Percentiles rank a stretch among this genome's conserved stretches.
Conservation (phyloP, 2,113 vertebrate species). For the Atractosteus spatula region DNA sequence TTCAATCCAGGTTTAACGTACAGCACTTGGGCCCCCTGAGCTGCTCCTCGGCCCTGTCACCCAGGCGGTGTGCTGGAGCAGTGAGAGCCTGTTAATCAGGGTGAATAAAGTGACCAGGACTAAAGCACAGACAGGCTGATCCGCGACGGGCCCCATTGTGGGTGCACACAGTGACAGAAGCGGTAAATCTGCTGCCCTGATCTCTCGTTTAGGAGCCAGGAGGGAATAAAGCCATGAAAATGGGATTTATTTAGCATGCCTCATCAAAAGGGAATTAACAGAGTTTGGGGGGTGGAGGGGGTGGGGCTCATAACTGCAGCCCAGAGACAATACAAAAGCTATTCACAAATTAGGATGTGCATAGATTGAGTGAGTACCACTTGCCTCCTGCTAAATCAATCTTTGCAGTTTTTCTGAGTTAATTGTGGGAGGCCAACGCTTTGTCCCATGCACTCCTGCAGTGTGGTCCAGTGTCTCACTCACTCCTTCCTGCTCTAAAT, state of each 20-base stretch:
- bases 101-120: slow-evolving; percentile 17
- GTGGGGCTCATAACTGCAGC: slow-evolving; percentile 56
- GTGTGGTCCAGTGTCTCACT: no score
- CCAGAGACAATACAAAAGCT: no score
- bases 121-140: slow-evolving; percentile 42
- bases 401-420: no score
- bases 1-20: no score
- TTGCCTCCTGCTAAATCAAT: no score
- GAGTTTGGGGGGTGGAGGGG: slow-evolving; percentile 61
- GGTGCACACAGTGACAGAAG: slow-evolving; percentile 58
- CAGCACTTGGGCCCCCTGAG: no score
- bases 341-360: no score
- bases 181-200: slow-evolving; percentile 81
- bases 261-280: slow-evolving; percentile 81
- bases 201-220: slow-evolving; percentile 80
- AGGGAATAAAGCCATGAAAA: slow-evolving; percentile 74
- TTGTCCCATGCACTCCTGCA: no score
- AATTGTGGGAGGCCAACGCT: no score
- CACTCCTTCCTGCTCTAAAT: no score
- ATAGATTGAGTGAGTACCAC: no score
- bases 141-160: slow-evolving; percentile 61
- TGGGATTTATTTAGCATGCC: slow-evolving; percentile 89
- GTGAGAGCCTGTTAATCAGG: slow-evolving; percentile 56
- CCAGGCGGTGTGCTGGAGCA: not conserved
- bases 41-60: no score